These are phyloP conservation scores for Bombus superbus DNA, from an alignment of 1,140 invertebrate species.

Conservation along the genomic window DNA sequence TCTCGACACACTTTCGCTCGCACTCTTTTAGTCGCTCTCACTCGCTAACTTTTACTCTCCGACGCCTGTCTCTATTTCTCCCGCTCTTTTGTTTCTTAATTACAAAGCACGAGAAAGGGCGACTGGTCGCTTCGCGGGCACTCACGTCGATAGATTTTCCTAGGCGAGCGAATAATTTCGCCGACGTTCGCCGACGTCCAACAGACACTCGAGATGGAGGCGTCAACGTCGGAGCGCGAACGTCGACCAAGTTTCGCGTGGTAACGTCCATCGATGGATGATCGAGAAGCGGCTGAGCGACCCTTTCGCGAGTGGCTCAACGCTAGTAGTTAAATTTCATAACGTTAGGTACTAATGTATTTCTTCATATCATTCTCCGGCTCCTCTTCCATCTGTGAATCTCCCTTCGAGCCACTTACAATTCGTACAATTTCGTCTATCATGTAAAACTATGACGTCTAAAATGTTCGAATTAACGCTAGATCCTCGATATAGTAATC, in stretches of 20 bases:
- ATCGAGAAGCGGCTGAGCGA: slow-evolving; percentile 21
- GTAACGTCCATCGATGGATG: slow-evolving; percentile 17
- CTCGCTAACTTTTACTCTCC: not conserved
- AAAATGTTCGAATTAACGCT: slow-evolving; percentile 79
- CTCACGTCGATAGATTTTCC: slow-evolving; percentile 10
- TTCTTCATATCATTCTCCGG: slow-evolving; percentile 21
- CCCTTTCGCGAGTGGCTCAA: slow-evolving; percentile 60
- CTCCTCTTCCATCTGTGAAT: not conserved
- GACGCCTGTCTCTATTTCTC: slow-evolving; percentile 4
- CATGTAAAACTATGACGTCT: slow-evolving; percentile 76
- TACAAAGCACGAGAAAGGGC: slow-evolving; percentile 60
- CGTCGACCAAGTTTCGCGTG: too few species aligned
- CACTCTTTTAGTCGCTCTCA: slow-evolving; percentile 6
- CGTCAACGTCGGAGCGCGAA: slow-evolving; percentile 28
- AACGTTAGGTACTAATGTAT: slow-evolving; percentile 80
- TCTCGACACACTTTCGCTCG: not conserved
- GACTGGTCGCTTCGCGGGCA: slow-evolving; percentile 19
- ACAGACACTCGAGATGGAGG: not conserved
- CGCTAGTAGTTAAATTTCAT: slow-evolving; percentile 74
- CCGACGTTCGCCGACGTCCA: not conserved
- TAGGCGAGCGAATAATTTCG: not conserved
- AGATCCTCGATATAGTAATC: slow-evolving; percentile 77
- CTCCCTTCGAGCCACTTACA: slow-evolving; percentile 61
- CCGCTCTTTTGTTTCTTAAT: slow-evolving; percentile 45
- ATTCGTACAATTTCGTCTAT: slow-evolving; percentile 73